Base-by-base conservation (phyloP, 2,113 vertebrate species). In the Neomonachus schauinslandi region DNA sequence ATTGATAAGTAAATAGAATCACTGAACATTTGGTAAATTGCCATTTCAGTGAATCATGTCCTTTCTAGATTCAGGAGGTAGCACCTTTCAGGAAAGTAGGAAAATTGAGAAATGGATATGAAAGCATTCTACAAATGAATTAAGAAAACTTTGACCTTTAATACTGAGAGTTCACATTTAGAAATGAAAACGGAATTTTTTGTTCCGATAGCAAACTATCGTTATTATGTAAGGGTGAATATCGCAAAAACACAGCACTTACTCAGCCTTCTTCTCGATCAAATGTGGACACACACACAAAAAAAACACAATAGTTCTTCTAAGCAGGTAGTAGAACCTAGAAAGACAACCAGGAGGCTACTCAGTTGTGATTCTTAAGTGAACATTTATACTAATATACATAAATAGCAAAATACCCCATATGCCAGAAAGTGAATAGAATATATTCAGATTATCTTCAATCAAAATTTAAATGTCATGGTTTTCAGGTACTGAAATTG, bases 11-110 rank as follows among this genome's bases (percentile, higher is more conserved):
- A 98, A 98, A 98, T 33, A 97, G 55, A 21, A 31, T 95, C 97
- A 97, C 1, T 9, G 97, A 98, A 96, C 95, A 96, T 97, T 98
- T 98, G 72, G 89, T 97, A 98, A 98, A 98, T 96, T 94, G 85
- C 15, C 81, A 94, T 90, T 95, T 92, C 83, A 72, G 3, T 95
- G 92, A 98, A 91, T 98, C 87, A 96, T 49, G 1, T 69, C 12
- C 83, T 97, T 91, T 19, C 57, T 97, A 81, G 92, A 96, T 89
- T 90, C 61, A 98, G 97, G n/a, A 94, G 87, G 63, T 7, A 96
- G 21, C 39, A 83, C 14, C 71, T 95, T 96, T 91, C 61, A 90
- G 82, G 59, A 91, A 97, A 63, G 53, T 49, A 94, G 55, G 10
- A 36, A 92, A 89, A 94, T 2, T 46, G 36, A 55, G 21, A 94